Evolutionary conservation across 2,797 vertebrate species (phyloP).

Genomic region (Pseudochirops cupreus): DNA sequence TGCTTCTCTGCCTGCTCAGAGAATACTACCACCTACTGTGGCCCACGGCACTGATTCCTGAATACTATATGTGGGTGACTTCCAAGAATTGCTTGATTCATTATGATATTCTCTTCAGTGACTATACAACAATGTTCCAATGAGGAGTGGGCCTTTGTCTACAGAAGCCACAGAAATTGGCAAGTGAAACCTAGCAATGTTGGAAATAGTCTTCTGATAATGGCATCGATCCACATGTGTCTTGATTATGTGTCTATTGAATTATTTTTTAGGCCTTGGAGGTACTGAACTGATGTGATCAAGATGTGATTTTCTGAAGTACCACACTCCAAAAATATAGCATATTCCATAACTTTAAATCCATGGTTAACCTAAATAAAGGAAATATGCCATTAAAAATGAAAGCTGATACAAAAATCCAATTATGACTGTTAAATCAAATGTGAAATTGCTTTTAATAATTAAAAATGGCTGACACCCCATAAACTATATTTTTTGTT

Average conservation of each 20-base stretch:
- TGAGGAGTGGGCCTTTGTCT: conserved; percentile 16
- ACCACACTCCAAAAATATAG: conserved; percentile 52
- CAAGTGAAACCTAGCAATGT: conserved; percentile 11
- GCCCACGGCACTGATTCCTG: background rate
- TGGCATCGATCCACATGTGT: background rate
- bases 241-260: conserved; percentile 53
- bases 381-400: conserved; percentile 68
- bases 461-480: conserved; percentile 67
- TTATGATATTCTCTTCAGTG: background rate
- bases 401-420: conserved; percentile 73
- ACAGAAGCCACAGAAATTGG: conserved; percentile 25
- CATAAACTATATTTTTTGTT: conserved; percentile 27
- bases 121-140: background rate
- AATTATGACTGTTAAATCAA: conserved; percentile 75
- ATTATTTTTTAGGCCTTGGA: conserved; percentile 61
- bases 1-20: background rate
- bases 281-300: conserved; percentile 49
- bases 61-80: background rate
- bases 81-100: background rate
- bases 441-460: conserved; percentile 80
- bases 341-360: conserved; percentile 65
- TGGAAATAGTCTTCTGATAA: background rate
- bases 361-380: conserved; percentile 73
- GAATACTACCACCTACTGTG: background rate
- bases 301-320: conserved; percentile 68